phyloP scores from a whole-genome alignment of 2,888 invertebrate genomes.

The Ophion ventricosus region DNA sequence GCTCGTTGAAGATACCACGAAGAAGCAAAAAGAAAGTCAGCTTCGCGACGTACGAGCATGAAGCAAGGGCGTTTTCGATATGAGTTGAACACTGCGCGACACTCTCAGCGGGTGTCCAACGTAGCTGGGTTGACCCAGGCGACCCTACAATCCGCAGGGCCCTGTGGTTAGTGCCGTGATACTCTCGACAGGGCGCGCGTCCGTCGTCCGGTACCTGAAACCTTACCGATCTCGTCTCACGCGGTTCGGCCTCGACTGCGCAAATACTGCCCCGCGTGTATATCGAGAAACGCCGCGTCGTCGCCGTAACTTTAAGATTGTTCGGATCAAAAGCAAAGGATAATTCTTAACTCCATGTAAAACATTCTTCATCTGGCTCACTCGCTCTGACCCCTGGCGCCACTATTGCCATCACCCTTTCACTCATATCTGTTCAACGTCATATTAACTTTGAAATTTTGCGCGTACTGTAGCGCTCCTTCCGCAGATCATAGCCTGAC shows the following conservation, averaged over 20 bases:
- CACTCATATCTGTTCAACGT: too few relatives aligned
- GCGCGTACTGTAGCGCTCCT: too few relatives aligned
- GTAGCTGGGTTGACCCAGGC: constrained; percentile 76
- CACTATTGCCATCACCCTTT: too few relatives aligned
- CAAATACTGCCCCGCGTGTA: neutral
- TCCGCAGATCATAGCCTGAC: too few relatives aligned
- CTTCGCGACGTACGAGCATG: constrained; percentile 51
- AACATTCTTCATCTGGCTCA: neutral
- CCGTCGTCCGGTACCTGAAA: constrained; percentile 73
- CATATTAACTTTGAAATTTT: too few relatives aligned
- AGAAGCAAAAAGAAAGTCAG: constrained; percentile 8
- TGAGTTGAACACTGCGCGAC: constrained; percentile 77
- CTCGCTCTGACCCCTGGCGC: too few relatives aligned
- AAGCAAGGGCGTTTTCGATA: constrained; percentile 64
- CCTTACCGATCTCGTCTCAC: constrained; percentile 66
- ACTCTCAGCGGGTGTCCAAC: constrained; percentile 80
- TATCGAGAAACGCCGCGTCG: constrained; percentile 68
- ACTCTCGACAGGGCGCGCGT: constrained; percentile 44
- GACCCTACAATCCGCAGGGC: constrained; percentile 67
- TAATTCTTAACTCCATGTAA: neutral
- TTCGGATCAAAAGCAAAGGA: neutral
- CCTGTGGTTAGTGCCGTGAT: constrained; percentile 65
- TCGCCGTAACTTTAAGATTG: constrained; percentile 39
- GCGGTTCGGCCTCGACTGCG: constrained; percentile 15
- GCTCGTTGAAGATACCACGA: neutral